Evolutionary conservation across 2,888 invertebrate species (phyloP), one percentile per base, ranked within the genome.

Genomic region (Syrista parreyssii): DNA sequence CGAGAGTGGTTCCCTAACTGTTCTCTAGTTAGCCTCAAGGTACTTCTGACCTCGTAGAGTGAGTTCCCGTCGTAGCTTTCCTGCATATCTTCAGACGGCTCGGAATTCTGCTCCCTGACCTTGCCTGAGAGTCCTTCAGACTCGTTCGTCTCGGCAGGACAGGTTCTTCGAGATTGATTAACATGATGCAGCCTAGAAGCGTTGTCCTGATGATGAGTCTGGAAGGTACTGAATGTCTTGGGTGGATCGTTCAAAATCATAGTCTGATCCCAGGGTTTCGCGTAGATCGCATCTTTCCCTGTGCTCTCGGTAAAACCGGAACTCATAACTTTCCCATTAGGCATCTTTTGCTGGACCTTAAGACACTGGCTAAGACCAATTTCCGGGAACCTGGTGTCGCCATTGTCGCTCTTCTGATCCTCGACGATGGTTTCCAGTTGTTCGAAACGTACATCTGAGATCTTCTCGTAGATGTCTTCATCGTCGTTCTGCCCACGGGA

Each of bases 221-320:
- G 74, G 76, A 87, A 87, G 74, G 87, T 84, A 33, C 81, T 82
- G 73, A 87, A 87, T 30, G 84, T 87, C 76, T 82, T 86, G 12
- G 75, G 74, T 0, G 84, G 79, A 72, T 86, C 86, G 69, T 79
- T 79, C n/a, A 79, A 31, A 15, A 80, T 73, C 31, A 77, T 76
- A 12, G 76, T 79, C 75, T 79, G 76, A 71, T 80, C 80, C 34
- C 81, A 78, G 68, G 77, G n/a, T 30, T 33, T 33, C 23, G 32
- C 71, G 12, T 33, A 32, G 71, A 32, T 71, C 31, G 71, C 12
- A 31, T 32, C 71, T 31, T 33, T 71, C 6, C 12, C 32, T 1
- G 55, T 23, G 9, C 9, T 55, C 55, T 55, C 55, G 55, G 23
- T 55, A 55, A 55, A 23, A 6, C 74, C 35, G 9, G 75, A 33